These are phyloP conservation scores for Galeopterus variegatus DNA, from an alignment of 2,113 vertebrate genomes.

Conservation along the genomic window DNA sequence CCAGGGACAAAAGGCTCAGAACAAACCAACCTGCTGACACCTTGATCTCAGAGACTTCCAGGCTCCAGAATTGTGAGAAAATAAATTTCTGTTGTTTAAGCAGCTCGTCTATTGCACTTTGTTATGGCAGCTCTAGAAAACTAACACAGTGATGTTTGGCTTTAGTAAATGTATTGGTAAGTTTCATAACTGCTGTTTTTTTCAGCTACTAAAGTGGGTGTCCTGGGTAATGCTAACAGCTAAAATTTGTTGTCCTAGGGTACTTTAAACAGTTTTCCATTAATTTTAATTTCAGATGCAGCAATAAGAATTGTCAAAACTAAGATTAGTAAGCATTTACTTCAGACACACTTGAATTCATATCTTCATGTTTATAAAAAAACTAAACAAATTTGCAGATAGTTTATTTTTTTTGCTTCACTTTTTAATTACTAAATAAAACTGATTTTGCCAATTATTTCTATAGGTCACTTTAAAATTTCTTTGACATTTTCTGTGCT, in stretches of 20 bases:
- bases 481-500: not conserved
- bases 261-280: conserved; percentile 34
- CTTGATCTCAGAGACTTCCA: not conserved
- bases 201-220: not conserved
- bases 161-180: not conserved
- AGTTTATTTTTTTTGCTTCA: conserved; percentile 7
- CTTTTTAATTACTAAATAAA: conserved; percentile 33
- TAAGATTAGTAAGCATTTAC: conserved; percentile 38
- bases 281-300: conserved; percentile 27
- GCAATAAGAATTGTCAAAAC: not conserved
- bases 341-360: conserved; percentile 49
- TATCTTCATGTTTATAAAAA: not conserved
- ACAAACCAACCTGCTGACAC: not conserved
- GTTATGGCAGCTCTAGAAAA: not conserved
- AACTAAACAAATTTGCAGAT: not conserved
- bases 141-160: not conserved
- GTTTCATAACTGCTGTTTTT: not conserved
- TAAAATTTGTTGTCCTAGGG: not conserved
- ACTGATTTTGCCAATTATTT: conserved; percentile 27
- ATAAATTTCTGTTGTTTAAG: not conserved
- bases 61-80: not conserved
- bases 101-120: not conserved
- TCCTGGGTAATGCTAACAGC: not conserved
- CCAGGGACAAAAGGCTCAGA: not conserved
- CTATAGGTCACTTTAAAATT: not conserved